phyloP scores from a whole-genome alignment of 2,797 vertebrate genomes.

The Scarus forsteni region DNA sequence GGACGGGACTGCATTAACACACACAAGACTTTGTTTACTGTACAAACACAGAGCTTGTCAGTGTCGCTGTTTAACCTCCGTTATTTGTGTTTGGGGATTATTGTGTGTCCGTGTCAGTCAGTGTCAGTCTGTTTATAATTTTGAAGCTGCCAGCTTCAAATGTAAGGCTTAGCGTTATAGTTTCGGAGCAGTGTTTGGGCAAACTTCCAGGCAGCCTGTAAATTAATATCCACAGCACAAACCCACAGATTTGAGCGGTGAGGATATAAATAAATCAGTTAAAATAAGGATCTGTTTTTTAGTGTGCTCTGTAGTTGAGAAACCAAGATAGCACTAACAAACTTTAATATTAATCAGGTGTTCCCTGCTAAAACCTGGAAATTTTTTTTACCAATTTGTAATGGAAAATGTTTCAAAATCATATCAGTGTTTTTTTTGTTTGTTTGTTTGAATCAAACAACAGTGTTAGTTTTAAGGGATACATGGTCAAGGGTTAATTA shows the following conservation, averaged over 20 bases:
- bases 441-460: too few species aligned
- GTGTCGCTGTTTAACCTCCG: conserved; percentile 20
- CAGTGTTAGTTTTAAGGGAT: too few species aligned
- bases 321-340: neutral
- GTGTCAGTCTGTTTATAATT: conserved; percentile 35
- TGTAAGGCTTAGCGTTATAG: conserved; percentile 27
- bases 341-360: too few species aligned
- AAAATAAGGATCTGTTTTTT: too few species aligned
- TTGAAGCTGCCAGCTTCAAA: conserved; percentile 26
- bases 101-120: conserved; percentile 23
- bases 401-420: too few species aligned
- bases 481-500: too few species aligned
- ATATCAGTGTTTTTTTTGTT: too few species aligned
- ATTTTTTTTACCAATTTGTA: too few species aligned
- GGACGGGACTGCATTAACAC: conserved; percentile 14
- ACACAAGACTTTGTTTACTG: conserved; percentile 33
- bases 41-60: conserved; percentile 26
- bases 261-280: neutral
- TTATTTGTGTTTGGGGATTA: conserved; percentile 21
- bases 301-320: too few species aligned
- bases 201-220: neutral
- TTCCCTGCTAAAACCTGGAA: too few species aligned
- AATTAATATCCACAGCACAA: conserved; percentile 2
- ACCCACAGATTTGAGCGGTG: neutral
- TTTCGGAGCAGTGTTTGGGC: conserved; percentile 15